A percentile compares a stretch with the other conserved stretches of the same genome.
phyloP scores from a whole-genome alignment of 2,888 invertebrate species.

The Polymixis flavicincta region DNA sequence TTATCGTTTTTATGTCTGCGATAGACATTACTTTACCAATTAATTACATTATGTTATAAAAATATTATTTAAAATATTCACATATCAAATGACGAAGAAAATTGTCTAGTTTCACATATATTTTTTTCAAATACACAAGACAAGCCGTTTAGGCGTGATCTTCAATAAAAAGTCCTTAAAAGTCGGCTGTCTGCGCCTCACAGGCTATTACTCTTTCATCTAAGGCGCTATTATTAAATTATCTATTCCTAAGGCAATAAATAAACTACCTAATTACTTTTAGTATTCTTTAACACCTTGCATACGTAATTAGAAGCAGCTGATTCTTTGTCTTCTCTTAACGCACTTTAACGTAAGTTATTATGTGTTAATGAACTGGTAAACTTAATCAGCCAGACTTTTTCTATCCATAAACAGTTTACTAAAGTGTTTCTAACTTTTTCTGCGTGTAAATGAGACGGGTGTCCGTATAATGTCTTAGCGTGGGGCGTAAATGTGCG shows the following conservation, averaged over 20 bases:
- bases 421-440: slow-evolving; percentile 19
- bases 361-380: background rate
- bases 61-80: no score
- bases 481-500: slow-evolving; percentile 82
- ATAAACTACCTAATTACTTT: background rate
- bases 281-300: slow-evolving; percentile 18
- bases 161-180: no score
- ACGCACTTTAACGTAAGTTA: background rate
- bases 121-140: no score
- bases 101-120: no score
- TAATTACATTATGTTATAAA: no score
- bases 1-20: no score
- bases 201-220: background rate
- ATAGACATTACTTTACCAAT: no score
- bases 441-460: slow-evolving; percentile 30
- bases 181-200: no score
- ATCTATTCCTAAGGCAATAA: background rate
- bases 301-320: slow-evolving; percentile 12
- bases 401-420: background rate
- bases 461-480: slow-evolving; percentile 39
- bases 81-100: no score
- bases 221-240: background rate
- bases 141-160: no score
- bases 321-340: background rate
- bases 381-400: background rate